phyloP scores from a whole-genome alignment of 2,113 vertebrate species.

The Euleptes europaea region DNA sequence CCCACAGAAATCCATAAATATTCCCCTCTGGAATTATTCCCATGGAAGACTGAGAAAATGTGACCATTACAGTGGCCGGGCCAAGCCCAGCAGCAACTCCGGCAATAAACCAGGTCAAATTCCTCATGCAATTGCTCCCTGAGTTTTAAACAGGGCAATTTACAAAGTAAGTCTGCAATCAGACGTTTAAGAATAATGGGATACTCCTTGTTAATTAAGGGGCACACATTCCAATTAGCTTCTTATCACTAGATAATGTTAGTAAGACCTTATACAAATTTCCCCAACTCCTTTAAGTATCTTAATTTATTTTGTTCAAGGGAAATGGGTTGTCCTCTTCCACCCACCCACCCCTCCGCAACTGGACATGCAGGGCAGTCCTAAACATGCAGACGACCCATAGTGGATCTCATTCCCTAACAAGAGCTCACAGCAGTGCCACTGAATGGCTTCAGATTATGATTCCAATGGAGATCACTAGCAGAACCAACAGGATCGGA shows the following conservation, averaged over 20 bases:
- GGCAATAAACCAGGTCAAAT: background rate
- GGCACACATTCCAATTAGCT: slow-evolving; percentile 13
- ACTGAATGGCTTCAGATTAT: background rate
- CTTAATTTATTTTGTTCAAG: background rate
- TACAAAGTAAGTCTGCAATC: background rate
- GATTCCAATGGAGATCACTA: background rate
- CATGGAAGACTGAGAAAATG: background rate
- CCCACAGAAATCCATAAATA: too few species aligned
- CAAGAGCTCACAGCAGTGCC: too few species aligned
- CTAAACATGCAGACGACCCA: too few species aligned
- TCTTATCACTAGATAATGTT: slow-evolving; percentile 17
- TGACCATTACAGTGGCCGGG: background rate
- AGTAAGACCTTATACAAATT: background rate
- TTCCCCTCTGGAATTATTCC: too few species aligned
- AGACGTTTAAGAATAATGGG: slow-evolving; percentile 16
- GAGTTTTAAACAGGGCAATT: background rate
- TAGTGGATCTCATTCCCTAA: too few species aligned
- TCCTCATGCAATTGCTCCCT: background rate
- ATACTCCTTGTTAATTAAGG: slow-evolving; percentile 21
- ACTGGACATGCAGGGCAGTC: too few species aligned
- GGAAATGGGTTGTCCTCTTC: background rate
- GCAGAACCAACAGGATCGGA: background rate
- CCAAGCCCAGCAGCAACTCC: background rate
- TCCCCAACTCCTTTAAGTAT: slow-evolving; percentile 7
- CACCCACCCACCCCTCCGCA: too few species aligned